Percentiles rank a stretch among this genome's conserved stretches.
phyloP scores from a whole-genome alignment of 2,888 invertebrate species.

The Polydrusus cervinus region DNA sequence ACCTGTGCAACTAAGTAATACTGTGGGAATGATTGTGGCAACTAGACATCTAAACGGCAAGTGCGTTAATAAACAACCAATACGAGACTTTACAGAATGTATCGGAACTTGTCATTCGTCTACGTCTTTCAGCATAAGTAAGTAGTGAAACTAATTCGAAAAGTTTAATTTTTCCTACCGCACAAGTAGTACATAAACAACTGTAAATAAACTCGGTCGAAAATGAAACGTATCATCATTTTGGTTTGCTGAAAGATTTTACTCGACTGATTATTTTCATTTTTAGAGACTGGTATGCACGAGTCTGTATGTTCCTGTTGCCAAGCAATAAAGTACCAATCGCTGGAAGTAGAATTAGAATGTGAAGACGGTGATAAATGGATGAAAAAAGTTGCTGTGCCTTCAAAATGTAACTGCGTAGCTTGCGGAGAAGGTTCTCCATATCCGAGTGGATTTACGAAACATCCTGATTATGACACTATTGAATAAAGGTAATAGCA shows the following conservation, averaged over 20 bases:
- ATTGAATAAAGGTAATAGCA: slow-evolving; percentile 15
- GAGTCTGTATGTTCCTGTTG: slow-evolving; percentile 76
- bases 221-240: too few species aligned
- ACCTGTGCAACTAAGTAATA: slow-evolving; percentile 73
- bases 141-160: slow-evolving; percentile 12
- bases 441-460: slow-evolving; percentile 33
- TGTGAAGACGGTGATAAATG: slow-evolving; percentile 67
- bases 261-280: neutral
- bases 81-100: slow-evolving; percentile 81
- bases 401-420: slow-evolving; percentile 68
- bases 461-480: slow-evolving; percentile 18
- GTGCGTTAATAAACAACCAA: slow-evolving; percentile 78
- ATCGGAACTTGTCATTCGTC: slow-evolving; percentile 81
- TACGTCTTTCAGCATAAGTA: slow-evolving; percentile 79
- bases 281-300: slow-evolving; percentile 74
- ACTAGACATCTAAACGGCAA: slow-evolving; percentile 73
- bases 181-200: too few species aligned
- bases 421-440: slow-evolving; percentile 60
- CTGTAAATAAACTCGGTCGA: too few species aligned
- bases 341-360: slow-evolving; percentile 65
- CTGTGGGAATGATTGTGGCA: slow-evolving; percentile 76
- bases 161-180: neutral
- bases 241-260: too few species aligned
- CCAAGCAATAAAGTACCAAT: slow-evolving; percentile 63
- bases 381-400: slow-evolving; percentile 67